Base-by-base conservation (phyloP, 2,113 vertebrate genomes). In the Rhizomys pruinosus region DNA sequence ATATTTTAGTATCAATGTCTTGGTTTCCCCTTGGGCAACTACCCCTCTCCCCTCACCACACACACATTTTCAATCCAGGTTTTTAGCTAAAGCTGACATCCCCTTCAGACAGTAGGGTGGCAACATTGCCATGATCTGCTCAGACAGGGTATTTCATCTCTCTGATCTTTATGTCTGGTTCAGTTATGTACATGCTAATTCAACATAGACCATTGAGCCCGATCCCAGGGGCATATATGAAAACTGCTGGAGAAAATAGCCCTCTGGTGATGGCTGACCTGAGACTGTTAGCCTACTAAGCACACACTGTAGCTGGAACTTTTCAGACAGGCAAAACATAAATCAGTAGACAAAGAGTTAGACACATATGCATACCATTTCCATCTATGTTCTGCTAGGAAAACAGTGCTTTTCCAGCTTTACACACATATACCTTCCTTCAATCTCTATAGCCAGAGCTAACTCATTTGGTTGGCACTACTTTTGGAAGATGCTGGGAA, bases 321-420 rank as follows among this genome's bases (percentile, higher is more conserved):
- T 52, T 77, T 13, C 57, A 68, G 69, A 73, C 0, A 63, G 64
- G 11, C 8, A 68, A 20, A 7, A 47, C 11, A 37, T 20, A 47
- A 39, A 52, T 79, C 34, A 81, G 27, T 39, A 66, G 71, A 22
- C 61, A 23, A 64, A 25, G 6, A 37, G 11, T 12, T 27, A n/a
- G 16, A 1, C 11, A 5, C 0, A 7, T 7, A 44, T 3, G 2
- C 7, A 22, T n/a, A 44, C 9, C 2, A 11, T 11, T 10, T 74
- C 25, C 52, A 32, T 16, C 8, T 66, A 7, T 37, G 15, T 73
- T 89, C 63, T 44, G 34, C 8, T 39, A 78, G 61, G 25, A 84
- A 87, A 52, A 47, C 16, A n/a, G n/a, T 20, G 25, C 7, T 34
- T 55, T 63, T 29, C 52, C 37, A 42, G 19, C 10, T 37, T 52